Conservation (phyloP, 2,797 vertebrate genomes). For the Craterocephalus amniculus region DNA sequence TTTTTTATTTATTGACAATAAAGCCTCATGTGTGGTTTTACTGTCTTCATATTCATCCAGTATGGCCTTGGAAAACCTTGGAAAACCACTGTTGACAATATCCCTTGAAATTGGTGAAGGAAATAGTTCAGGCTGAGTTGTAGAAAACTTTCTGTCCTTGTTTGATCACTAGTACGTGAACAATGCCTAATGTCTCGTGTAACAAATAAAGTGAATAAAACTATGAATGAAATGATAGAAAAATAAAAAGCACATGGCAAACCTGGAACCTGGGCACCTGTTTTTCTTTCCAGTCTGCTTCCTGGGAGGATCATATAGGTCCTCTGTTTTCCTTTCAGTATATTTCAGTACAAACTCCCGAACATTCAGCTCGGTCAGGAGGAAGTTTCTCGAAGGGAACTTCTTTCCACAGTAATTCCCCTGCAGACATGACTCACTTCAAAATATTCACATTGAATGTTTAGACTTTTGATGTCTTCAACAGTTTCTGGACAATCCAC, state of each 20-base stretch:
- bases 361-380: too few relatives aligned
- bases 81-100: conserved; percentile 75
- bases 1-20: conserved; percentile 75
- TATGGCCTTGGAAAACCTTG: conserved; percentile 66
- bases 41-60: conserved; percentile 79
- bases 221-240: conserved; percentile 85
- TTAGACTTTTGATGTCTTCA: too few relatives aligned
- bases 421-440: too few relatives aligned
- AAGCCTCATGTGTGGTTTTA: conserved; percentile 78
- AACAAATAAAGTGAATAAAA: conserved; percentile 85
- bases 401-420: too few relatives aligned
- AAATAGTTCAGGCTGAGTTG: conserved; percentile 80
- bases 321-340: too few relatives aligned
- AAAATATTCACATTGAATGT: too few relatives aligned
- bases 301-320: not conserved
- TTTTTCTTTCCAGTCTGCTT: conserved; percentile 23
- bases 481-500: too few relatives aligned
- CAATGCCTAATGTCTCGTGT: conserved; percentile 87
- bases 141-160: conserved; percentile 85
- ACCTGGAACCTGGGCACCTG: conserved; percentile 59
- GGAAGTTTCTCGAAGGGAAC: too few relatives aligned
- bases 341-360: too few relatives aligned
- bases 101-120: conserved; percentile 80
- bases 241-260: conserved; percentile 83
- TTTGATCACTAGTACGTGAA: conserved; percentile 88